A percentile compares a stretch with the other conserved stretches of the same genome.
Conservation (phyloP, 1,140 invertebrate genomes). For the Trissolcus basalis region DNA sequence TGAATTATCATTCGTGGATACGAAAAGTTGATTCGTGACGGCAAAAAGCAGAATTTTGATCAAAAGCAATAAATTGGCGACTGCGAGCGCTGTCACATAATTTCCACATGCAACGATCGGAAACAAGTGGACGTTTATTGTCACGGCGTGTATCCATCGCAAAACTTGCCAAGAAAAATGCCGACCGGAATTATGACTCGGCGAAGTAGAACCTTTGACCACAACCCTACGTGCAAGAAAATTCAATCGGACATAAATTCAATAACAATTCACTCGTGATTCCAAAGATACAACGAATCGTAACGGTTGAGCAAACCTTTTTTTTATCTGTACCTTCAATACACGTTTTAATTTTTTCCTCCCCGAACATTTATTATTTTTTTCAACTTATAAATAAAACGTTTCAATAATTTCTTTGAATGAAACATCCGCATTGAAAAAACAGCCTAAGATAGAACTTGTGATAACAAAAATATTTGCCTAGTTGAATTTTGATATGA, state of each 20-base stretch:
- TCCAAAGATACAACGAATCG: slow-evolving; percentile 14
- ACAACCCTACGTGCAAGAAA: slow-evolving; percentile 33
- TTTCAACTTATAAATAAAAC: too few relatives aligned
- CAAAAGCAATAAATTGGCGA: slow-evolving; percentile 20
- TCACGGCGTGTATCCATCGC: slow-evolving; percentile 10
- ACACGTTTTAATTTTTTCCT: too few relatives aligned
- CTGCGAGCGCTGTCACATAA: slow-evolving; percentile 31
- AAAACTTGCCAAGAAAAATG: slow-evolving; percentile 33
- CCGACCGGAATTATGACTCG: slow-evolving; percentile 29
- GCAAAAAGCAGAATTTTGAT: slow-evolving; percentile 20
- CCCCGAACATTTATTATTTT: too few relatives aligned
- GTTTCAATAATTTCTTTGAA: too few relatives aligned
- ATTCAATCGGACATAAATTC: slow-evolving; percentile 40
- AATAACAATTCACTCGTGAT: slow-evolving; percentile 32
- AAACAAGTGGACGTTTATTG: slow-evolving; percentile 41
- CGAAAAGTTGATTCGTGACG: background rate
- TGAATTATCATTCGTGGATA: slow-evolving; percentile 1
- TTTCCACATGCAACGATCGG: slow-evolving; percentile 23
- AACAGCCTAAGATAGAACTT: too few relatives aligned
- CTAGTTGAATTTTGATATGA: too few relatives aligned
- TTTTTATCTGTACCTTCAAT: too few relatives aligned
- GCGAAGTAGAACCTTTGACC: slow-evolving; percentile 34
- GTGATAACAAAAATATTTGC: too few relatives aligned
- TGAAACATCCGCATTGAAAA: too few relatives aligned
- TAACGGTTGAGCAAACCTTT: too few relatives aligned